phyloP scores from a whole-genome alignment of 2,797 vertebrate genomes.

The Gymnoscopelus braueri region DNA sequence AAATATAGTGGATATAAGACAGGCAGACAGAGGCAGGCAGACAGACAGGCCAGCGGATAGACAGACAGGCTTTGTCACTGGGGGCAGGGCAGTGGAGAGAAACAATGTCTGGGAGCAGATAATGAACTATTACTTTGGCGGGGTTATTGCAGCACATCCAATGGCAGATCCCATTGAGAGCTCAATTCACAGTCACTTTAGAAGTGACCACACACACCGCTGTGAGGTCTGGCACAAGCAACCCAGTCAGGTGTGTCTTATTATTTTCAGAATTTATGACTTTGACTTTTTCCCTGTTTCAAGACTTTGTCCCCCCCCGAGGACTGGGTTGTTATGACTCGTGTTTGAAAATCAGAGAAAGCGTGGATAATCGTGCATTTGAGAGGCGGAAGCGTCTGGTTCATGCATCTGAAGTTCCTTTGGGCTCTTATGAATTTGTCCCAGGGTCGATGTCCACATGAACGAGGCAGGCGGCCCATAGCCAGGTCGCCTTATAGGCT shows the following conservation, averaged over 20 bases:
- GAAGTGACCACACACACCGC: conserved; percentile 18
- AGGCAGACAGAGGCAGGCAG: conserved; percentile 45
- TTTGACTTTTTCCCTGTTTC: conserved; percentile 50
- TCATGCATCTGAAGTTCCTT: conserved; percentile 19
- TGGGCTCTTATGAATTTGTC: conserved; percentile 39
- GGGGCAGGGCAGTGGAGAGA: conserved; percentile 53
- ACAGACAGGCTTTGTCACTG: conserved; percentile 57
- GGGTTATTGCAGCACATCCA: conserved; percentile 42
- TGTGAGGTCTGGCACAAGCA: conserved; percentile 23
- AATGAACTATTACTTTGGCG: conserved; percentile 47
- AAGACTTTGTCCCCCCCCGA: background rate
- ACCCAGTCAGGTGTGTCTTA: conserved; percentile 57
- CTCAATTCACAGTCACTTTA: conserved; percentile 44
- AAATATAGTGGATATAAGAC: conserved; percentile 14
- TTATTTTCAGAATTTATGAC: conserved; percentile 56
- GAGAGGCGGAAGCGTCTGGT: conserved; percentile 17
- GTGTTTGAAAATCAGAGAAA: conserved; percentile 11
- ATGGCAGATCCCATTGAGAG: conserved; percentile 31
- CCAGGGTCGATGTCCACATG: conserved; percentile 23
- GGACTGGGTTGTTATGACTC: conserved; percentile 14
- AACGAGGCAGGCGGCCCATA: conserved; percentile 47
- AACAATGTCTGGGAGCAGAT: conserved; percentile 55
- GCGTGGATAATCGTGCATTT: background rate
- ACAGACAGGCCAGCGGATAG: conserved; percentile 43
- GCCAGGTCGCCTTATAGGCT: conserved; percentile 14